Percentiles rank a stretch among this genome's conserved stretches.
phyloP scores from a whole-genome alignment of 2,888 invertebrate genomes.

The Drosophila colorata region DNA sequence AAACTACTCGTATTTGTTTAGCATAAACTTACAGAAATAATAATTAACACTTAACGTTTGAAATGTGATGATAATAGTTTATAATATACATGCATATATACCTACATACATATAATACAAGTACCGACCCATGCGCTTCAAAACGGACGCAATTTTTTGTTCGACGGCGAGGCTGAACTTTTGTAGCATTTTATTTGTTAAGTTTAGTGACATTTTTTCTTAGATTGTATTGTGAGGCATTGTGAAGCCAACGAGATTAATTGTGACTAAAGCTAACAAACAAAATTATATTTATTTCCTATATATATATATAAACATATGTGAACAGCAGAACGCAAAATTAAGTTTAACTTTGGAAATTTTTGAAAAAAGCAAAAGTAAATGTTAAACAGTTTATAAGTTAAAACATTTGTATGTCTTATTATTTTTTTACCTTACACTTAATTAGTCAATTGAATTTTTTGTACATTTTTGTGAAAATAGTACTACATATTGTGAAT shows the following conservation, averaged over 20 bases:
- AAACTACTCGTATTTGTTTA: constrained; percentile 77
- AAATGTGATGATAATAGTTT: constrained; percentile 80
- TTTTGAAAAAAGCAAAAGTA: constrained; percentile 8
- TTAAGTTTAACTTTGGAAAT: constrained; percentile 25
- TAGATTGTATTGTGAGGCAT: constrained; percentile 53
- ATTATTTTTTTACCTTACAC: constrained; percentile 57
- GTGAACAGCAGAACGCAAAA: constrained; percentile 16
- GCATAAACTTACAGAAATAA: constrained; percentile 69
- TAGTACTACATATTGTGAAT: constrained; percentile 59
- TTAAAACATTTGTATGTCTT: constrained; percentile 30
- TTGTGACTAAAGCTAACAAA: constrained; percentile 73
- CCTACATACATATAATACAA: constrained; percentile 28
- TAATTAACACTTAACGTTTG: constrained; percentile 72
- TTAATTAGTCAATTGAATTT: constrained; percentile 76
- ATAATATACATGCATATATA: constrained; percentile 53
- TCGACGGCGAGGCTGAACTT: constrained; percentile 74
- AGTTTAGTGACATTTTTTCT: constrained; percentile 70
- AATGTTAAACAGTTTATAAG: constrained; percentile 33
- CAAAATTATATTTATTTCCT: constrained; percentile 65
- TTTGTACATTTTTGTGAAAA: constrained; percentile 52
- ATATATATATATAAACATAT: constrained; percentile 27
- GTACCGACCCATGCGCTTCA: constrained; percentile 65
- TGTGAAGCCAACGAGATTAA: constrained; percentile 76
- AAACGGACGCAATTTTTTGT: constrained; percentile 51
- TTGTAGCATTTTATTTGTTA: constrained; percentile 80